Percentiles rank a stretch among this genome's conserved stretches.
These are phyloP conservation scores for Hystrix cristata DNA, from an alignment of 2,113 vertebrate species.

Conservation along the genomic window DNA sequence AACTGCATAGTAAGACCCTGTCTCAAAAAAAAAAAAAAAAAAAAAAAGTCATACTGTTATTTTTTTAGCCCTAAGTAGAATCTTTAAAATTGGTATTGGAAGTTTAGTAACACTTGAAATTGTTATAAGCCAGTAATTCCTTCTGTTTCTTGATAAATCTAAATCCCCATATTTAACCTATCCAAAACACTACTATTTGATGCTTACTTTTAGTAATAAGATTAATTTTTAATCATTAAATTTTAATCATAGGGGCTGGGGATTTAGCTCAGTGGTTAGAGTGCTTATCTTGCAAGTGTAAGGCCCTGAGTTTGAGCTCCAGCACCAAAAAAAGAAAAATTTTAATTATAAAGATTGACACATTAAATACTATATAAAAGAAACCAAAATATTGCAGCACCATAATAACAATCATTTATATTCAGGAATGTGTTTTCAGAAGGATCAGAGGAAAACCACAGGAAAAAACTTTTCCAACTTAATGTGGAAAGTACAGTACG, in stretches of 20 bases:
- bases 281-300: no score
- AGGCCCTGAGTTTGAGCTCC: no score
- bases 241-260: conserved; percentile 17
- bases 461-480: conserved; percentile 45
- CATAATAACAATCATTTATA: conserved; percentile 29
- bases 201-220: conserved; percentile 22
- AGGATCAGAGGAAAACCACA: background rate
- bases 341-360: conserved; percentile 41
- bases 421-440: conserved; percentile 6
- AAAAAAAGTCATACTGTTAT: no score
- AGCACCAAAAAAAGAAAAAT: conserved; percentile 9
- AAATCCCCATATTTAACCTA: conserved; percentile 50
- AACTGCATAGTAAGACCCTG: no score
- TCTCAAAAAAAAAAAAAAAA: conserved; percentile 31
- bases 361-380: conserved; percentile 26
- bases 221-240: conserved; percentile 42
- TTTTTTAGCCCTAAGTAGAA: no score
- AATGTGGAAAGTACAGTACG: conserved; percentile 29
- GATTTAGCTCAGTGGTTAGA: no score
- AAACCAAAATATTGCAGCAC: conserved; percentile 13
- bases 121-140: conserved; percentile 24
- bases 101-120: conserved; percentile 50
- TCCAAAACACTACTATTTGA: conserved; percentile 35
- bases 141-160: conserved; percentile 35
- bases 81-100: conserved; percentile 28